phyloP scores from a whole-genome alignment of 2,797 vertebrate genomes.

The Lacerta bilineata region DNA sequence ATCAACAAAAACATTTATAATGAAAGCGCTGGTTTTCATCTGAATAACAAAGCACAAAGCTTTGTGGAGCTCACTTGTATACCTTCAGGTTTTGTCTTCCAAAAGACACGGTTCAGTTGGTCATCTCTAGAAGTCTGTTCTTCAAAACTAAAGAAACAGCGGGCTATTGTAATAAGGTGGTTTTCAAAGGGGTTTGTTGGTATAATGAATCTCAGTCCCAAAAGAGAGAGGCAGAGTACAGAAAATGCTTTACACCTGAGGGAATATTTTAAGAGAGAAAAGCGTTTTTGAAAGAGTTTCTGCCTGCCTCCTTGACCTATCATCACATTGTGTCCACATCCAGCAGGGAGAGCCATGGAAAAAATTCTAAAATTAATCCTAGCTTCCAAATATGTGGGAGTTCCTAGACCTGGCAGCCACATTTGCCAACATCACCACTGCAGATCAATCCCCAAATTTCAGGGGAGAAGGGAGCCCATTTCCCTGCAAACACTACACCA shows the following conservation, averaged over 20 bases:
- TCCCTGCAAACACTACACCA: background rate
- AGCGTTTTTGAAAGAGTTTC: background rate
- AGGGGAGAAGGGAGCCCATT: background rate
- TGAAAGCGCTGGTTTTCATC: constrained; percentile 7
- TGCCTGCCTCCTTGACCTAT: background rate
- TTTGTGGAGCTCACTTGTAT: constrained; percentile 14
- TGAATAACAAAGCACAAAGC: background rate
- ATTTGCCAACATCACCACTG: background rate
- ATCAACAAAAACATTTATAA: constrained; percentile 15
- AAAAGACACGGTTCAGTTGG: constrained; percentile 32
- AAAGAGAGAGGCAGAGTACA: rapidly evolving
- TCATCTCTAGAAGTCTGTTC: rapidly evolving
- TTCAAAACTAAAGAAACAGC: constrained; percentile 47
- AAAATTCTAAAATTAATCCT: background rate
- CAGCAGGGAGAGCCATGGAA: background rate
- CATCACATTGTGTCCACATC: background rate
- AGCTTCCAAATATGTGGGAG: background rate
- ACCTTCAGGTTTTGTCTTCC: constrained; percentile 12
- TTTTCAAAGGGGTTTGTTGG: constrained; percentile 21
- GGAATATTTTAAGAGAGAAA: background rate
- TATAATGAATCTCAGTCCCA: constrained; percentile 13
- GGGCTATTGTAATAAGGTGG: constrained; percentile 1
- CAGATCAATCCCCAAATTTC: background rate
- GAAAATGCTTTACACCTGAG: background rate
- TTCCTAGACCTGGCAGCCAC: background rate